Base-by-base conservation (phyloP, 2,888 invertebrate species). In the Tridacna crocea region DNA sequence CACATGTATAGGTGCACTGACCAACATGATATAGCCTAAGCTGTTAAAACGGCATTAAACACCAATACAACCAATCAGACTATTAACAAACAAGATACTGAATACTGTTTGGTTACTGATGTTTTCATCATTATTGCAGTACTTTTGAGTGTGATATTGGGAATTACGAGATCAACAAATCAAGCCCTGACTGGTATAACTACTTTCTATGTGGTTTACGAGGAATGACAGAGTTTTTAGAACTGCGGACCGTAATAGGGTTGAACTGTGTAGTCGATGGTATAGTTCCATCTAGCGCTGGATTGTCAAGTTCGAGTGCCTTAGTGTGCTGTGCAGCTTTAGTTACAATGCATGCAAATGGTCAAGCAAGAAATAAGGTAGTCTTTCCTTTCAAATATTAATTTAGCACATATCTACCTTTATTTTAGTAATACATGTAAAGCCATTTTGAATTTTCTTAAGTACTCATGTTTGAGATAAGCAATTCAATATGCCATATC, bases 231-330 rank as follows among this genome's bases (percentile, higher is more conserved):
- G 98, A 98, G 92, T 87, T 90, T 65, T 79, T 87, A 27, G 65
- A 61, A 1, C 60, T 88, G 47, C 46, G 80, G 3, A 58, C 79
- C 0, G 76, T 80, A 12, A 75, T 75, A 80, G 98, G 98, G 11
- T 95, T 98, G 94, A 95, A 96, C 85, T 95, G 97, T 81, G 96
- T 96, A 68, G 96, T 99, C 17, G 96, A 96, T 94, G 99, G 99
- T 13, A 97, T 96, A 89, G 96, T 99, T 88, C 99, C 99, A 6
- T 96, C 97, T 46, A 97, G 98, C 83, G 97, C 99, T 15, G 99
- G 99, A 10, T 96, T 99, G 55, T 99, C 99, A 0, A 99, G 99
- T 94, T 99, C 99, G 36, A 99, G 99, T 93, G 99, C 99, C 24
- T 95, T 99, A 80, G 99, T 99, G 12, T 98, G 99, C 93, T 97